Percentiles rank a stretch among this genome's conserved stretches.
Evolutionary conservation across 2,888 invertebrate species (phyloP).

Genomic region (Argyresthia albistria): DNA sequence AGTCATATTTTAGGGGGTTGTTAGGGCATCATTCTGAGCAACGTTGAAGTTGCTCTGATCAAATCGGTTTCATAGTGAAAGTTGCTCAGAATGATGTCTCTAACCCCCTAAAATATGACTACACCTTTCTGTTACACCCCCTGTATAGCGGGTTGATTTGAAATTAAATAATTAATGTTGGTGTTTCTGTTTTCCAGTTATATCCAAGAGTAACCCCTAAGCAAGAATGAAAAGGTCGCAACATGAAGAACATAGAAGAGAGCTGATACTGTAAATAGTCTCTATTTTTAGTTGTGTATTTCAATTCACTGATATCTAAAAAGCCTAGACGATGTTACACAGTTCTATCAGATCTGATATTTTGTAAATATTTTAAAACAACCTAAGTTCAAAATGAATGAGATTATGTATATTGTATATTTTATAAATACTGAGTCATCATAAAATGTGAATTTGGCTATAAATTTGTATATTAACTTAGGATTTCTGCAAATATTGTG

Average conservation of each 20-base stretch:
- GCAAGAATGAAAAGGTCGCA: slow-evolving; percentile 42
- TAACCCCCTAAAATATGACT: no score
- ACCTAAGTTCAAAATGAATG: slow-evolving; percentile 60
- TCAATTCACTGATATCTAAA: slow-evolving; percentile 62
- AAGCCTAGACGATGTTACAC: slow-evolving; percentile 63
- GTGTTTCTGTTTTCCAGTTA: slow-evolving; percentile 59
- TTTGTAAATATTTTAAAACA: slow-evolving; percentile 64
- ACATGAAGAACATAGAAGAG: slow-evolving; percentile 28
- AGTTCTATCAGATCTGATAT: slow-evolving; percentile 68
- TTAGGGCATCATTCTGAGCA: no score
- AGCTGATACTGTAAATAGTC: slow-evolving; percentile 64
- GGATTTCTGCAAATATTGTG: slow-evolving; percentile 64
- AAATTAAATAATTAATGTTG: no score
- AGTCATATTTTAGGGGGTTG: no score
- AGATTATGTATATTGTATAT: slow-evolving; percentile 68
- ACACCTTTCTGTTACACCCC: no score
- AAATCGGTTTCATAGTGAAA: no score
- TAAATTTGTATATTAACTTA: slow-evolving; percentile 64
- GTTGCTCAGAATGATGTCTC: no score
- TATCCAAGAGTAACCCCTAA: slow-evolving; percentile 76
- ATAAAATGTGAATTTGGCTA: slow-evolving; percentile 45
- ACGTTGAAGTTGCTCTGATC: no score
- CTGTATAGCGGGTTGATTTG: no score
- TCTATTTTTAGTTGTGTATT: slow-evolving; percentile 64
- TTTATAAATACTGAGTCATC: slow-evolving; percentile 69